phyloP scores from a whole-genome alignment of 2,113 vertebrate species.

The Polyodon spathula region DNA sequence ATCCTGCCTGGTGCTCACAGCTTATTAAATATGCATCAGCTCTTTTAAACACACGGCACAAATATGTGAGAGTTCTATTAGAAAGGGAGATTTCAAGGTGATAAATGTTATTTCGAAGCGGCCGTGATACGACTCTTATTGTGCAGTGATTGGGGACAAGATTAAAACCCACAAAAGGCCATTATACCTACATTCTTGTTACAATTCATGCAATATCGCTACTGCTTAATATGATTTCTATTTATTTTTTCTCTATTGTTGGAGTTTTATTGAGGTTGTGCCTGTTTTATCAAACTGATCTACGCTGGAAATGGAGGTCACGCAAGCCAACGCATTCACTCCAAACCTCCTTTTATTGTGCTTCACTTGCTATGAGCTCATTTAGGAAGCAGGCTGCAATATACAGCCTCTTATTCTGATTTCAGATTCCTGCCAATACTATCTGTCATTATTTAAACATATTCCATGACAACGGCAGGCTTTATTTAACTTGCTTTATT shows the following conservation, averaged over 20 bases:
- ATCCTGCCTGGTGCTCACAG: conserved; percentile 56
- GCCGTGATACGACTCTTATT: conserved; percentile 77
- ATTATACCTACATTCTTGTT: conserved; percentile 91
- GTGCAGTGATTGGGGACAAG: conserved; percentile 82
- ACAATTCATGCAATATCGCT: conserved; percentile 84
- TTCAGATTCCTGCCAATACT: too few species aligned
- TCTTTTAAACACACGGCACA: conserved; percentile 64
- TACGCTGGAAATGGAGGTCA: conserved; percentile 81
- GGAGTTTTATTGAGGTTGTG: conserved; percentile 88
- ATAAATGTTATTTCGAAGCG: conserved; percentile 89
- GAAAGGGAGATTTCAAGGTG: conserved; percentile 78
- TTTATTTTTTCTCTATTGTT: conserved; percentile 85
- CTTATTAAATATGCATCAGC: conserved; percentile 88
- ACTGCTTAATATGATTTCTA: conserved; percentile 93
- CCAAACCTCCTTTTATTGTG: conserved; percentile 71
- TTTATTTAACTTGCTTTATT: conserved; percentile 59
- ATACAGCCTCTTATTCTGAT: too few species aligned
- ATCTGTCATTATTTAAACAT: conserved; percentile 48
- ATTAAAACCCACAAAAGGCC: conserved; percentile 79
- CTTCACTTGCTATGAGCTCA: too few species aligned
- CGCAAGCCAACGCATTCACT: conserved; percentile 53
- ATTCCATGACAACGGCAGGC: conserved; percentile 51
- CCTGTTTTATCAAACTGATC: conserved; percentile 79
- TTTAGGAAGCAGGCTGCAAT: too few species aligned
- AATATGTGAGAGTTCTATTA: conserved; percentile 78